phyloP scores from a whole-genome alignment of 2,113 vertebrate genomes.

The Drymodes brunneopygia region DNA sequence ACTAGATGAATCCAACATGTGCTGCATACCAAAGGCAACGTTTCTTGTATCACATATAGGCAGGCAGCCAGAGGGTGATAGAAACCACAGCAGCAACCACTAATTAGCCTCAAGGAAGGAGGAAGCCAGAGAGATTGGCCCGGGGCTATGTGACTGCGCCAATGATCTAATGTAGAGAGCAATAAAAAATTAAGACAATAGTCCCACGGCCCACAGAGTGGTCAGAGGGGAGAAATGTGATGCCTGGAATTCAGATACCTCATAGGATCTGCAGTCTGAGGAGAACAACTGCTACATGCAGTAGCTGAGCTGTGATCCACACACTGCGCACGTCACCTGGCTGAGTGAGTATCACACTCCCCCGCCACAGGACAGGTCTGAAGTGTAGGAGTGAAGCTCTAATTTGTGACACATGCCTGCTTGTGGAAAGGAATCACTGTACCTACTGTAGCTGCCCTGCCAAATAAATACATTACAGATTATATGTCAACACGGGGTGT shows the following conservation, averaged over 20 bases:
- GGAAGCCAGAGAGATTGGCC: background rate
- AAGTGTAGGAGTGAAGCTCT: background rate
- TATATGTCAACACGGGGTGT: background rate
- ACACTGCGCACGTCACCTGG: accelerated
- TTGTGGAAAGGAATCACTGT: background rate
- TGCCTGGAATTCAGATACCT: background rate
- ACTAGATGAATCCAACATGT: background rate
- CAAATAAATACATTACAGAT: background rate
- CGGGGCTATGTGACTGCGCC: background rate
- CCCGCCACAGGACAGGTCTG: background rate
- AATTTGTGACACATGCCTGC: accelerated
- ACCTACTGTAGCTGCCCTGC: background rate
- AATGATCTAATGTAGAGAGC: background rate
- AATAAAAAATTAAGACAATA: background rate
- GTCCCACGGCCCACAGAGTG: background rate
- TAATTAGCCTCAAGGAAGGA: background rate
- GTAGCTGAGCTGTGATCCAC: background rate
- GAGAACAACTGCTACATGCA: background rate
- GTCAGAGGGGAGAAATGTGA: accelerated
- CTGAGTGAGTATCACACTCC: background rate
- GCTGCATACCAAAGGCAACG: background rate
- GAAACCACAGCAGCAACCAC: background rate
- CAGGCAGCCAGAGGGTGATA: background rate
- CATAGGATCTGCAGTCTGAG: background rate
- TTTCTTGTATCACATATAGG: background rate